Percentiles rank a stretch among this genome's conserved stretches.
Evolutionary conservation across 2,888 invertebrate species (phyloP).

Genomic region (Pseudeuparius sepicola): DNA sequence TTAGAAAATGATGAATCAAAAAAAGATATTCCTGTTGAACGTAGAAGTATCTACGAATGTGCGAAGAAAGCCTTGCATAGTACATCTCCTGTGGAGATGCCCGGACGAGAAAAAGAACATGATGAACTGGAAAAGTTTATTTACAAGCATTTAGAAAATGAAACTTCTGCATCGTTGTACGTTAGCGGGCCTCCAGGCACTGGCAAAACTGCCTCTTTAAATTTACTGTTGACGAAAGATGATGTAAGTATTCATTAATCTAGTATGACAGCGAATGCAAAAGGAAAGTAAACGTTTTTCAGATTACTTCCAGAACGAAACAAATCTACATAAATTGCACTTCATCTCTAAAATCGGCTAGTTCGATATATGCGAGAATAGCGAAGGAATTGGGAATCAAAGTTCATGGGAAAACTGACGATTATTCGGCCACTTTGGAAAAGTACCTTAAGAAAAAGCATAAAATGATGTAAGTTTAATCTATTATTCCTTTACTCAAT

Average conservation of each 20-base stretch:
- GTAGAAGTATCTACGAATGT: conserved; percentile 28
- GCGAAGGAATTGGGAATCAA: conserved; percentile 59
- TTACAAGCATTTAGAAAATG: conserved; percentile 49
- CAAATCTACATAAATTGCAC: conserved; percentile 81
- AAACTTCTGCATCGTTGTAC: conserved; percentile 74
- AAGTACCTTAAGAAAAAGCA: conserved; percentile 55
- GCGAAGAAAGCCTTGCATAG: conserved; percentile 37
- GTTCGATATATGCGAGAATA: conserved; percentile 69
- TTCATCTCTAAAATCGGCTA: conserved; percentile 73
- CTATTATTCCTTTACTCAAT: too few species aligned
- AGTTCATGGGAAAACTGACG: conserved; percentile 49
- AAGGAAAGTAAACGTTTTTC: conserved; percentile 12
- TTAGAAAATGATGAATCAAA: conserved; percentile 12
- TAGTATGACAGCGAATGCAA: too few species aligned
- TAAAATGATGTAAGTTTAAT: conserved; percentile 58
- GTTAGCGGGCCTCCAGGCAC: conserved; percentile 97
- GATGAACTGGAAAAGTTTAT: conserved; percentile 60
- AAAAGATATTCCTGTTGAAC: background rate
- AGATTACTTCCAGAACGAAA: conserved; percentile 46
- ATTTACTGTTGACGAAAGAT: conserved; percentile 57
- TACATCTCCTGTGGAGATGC: conserved; percentile 38
- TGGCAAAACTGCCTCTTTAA: conserved; percentile 86
- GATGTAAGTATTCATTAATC: conserved; percentile 41
- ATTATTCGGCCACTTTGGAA: conserved; percentile 56
- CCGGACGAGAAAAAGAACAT: conserved; percentile 75